phyloP scores from a whole-genome alignment of 2,797 vertebrate species.

The Tenualosa ilisha region DNA sequence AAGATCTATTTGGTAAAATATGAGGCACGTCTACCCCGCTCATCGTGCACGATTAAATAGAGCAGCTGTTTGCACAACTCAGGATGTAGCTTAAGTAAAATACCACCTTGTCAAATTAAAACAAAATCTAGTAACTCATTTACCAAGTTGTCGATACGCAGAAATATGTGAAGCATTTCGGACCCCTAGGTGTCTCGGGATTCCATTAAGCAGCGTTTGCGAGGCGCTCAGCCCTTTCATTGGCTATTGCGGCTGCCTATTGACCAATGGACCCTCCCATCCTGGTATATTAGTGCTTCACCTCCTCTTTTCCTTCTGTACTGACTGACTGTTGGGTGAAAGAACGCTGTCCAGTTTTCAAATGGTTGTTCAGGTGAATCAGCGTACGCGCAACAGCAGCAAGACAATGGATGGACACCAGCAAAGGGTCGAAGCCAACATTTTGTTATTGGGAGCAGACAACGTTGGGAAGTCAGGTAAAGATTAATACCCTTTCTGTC shows the following conservation, averaged over 20 bases:
- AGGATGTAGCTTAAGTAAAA: neutral
- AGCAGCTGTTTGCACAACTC: neutral
- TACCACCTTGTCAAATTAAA: neutral
- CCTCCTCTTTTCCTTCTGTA: neutral
- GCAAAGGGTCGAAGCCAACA: conserved; percentile 66
- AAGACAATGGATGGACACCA: conserved; percentile 59
- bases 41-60: neutral
- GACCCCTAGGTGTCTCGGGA: neutral
- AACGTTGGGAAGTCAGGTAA: conserved; percentile 72
- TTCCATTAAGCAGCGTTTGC: neutral
- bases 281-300: neutral
- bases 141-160: neutral
- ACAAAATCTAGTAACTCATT: neutral
- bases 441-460: conserved; percentile 69
- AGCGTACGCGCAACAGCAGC: conserved; percentile 48
- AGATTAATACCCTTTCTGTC: conserved; percentile 1
- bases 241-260: conserved; percentile 27
- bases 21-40: neutral
- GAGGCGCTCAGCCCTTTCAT: conserved; percentile 35
- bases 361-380: conserved; percentile 66
- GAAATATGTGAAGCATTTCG: neutral
- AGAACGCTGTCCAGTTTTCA: neutral
- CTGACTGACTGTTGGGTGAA: neutral
- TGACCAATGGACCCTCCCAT: conserved; percentile 33
- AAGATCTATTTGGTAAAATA: neutral